These are phyloP conservation scores for Diprion similis DNA, from an alignment of 1,140 invertebrate species.

Conservation along the genomic window DNA sequence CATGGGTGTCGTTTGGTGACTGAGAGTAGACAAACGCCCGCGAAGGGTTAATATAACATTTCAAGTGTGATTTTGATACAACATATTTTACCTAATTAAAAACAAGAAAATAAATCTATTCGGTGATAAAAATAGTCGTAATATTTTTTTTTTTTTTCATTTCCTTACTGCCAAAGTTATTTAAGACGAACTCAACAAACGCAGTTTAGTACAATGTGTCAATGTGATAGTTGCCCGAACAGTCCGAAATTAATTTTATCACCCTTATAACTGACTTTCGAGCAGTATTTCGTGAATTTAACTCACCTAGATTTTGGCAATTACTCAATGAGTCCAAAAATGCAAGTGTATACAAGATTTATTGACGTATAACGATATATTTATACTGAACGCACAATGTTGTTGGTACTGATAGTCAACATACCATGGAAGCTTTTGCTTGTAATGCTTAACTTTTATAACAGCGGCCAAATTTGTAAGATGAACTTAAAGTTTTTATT, in stretches of 20 bases:
- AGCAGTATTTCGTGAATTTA: neutral
- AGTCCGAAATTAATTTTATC: too few relatives aligned
- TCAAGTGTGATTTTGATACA: too few relatives aligned
- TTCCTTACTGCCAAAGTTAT: neutral
- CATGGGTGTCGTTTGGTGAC: too few relatives aligned
- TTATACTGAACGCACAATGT: neutral
- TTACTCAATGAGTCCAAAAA: neutral
- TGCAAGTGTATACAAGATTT: neutral
- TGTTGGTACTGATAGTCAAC: neutral
- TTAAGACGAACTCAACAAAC: neutral
- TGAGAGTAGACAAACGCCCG: too few relatives aligned
- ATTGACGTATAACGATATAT: neutral
- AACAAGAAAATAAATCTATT: too few relatives aligned
- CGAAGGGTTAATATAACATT: too few relatives aligned
- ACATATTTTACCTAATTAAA: too few relatives aligned
- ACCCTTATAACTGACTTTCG: too few relatives aligned
- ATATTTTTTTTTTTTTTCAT: neutral
- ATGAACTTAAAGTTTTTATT: neutral
- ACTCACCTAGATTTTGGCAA: neutral
- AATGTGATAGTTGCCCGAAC: too few relatives aligned
- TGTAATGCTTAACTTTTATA: neutral
- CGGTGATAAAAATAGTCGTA: neutral
- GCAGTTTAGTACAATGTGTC: neutral
- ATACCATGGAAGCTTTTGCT: neutral
- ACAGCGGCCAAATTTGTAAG: neutral